Evolutionary conservation across 35 echinoderm and acorn worm species (phyloP).

Genomic region (Acanthaster planci): DNA sequence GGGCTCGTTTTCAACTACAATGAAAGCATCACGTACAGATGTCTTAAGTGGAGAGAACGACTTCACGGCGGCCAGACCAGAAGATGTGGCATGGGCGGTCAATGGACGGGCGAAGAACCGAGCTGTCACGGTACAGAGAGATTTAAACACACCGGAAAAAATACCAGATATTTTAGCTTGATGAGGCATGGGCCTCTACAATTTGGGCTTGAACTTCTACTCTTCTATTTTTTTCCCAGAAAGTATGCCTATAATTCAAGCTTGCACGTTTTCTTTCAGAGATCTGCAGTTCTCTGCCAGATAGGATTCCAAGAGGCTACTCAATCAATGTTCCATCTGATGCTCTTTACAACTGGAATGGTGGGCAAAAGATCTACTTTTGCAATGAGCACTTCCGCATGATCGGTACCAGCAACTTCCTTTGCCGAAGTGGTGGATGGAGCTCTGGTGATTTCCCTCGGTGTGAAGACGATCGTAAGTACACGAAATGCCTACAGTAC

Average conservation of each 20-base stretch:
- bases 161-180: too few relatives aligned
- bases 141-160: too few relatives aligned
- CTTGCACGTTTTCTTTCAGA: not conserved
- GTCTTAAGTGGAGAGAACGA: not conserved
- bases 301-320: not conserved
- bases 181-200: too few relatives aligned
- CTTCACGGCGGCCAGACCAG: not conserved
- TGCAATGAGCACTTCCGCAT: not conserved
- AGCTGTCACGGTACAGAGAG: slow-evolving; percentile 24
- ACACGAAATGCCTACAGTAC: too few relatives aligned
- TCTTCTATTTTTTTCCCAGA: too few relatives aligned
- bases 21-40: not conserved
- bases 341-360: not conserved
- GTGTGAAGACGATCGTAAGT: slow-evolving; percentile 11
- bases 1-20: not conserved
- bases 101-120: not conserved
- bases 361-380: slow-evolving; percentile 1
- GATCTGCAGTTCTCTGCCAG: not conserved
- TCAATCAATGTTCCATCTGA: not conserved
- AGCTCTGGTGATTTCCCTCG: not conserved
- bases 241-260: too few relatives aligned
- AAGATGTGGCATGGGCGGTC: not conserved
- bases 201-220: too few relatives aligned
- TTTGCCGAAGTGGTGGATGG: slow-evolving; percentile 2
- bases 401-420: not conserved